Evolutionary conservation across 2,888 invertebrate species (phyloP).

Genomic region (Smittia aterrima): DNA sequence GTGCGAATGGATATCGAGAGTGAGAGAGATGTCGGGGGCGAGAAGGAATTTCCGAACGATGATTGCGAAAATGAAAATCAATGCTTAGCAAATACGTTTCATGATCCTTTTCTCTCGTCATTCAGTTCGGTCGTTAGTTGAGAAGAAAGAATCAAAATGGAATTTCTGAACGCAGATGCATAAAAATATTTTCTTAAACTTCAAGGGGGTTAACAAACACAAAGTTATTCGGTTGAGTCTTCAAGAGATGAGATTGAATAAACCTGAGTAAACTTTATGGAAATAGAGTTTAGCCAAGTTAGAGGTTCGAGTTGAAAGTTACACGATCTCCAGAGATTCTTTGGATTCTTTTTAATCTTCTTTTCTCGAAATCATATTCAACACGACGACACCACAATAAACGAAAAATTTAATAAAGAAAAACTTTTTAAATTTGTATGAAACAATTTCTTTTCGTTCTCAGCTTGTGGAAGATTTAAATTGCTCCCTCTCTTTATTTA

Average conservation of each 20-base stretch:
- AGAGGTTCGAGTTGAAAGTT: background rate
- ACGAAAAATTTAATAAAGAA: background rate
- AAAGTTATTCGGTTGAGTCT: no score
- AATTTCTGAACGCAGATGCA: no score
- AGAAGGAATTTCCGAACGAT: background rate
- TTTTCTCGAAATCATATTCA: background rate
- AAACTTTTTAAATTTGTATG: conserved; percentile 1
- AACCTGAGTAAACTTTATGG: background rate
- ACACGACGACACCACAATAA: background rate
- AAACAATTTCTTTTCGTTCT: background rate
- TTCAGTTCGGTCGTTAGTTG: no score
- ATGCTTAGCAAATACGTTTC: background rate
- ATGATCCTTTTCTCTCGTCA: background rate
- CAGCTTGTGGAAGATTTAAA: background rate
- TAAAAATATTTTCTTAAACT: background rate
- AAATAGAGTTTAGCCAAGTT: background rate
- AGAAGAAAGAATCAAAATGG: no score
- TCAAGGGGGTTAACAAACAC: background rate
- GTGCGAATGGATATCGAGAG: conserved; percentile 34
- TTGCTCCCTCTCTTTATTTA: background rate
- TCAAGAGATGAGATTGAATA: no score
- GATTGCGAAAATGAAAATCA: background rate
- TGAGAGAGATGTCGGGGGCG: no score
- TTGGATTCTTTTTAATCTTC: background rate
- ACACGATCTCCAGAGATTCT: background rate